Evolutionary conservation across 2,888 invertebrate genomes (phyloP), one percentile per base, ranked within the genome.

Genomic region (Elmis aenea): DNA sequence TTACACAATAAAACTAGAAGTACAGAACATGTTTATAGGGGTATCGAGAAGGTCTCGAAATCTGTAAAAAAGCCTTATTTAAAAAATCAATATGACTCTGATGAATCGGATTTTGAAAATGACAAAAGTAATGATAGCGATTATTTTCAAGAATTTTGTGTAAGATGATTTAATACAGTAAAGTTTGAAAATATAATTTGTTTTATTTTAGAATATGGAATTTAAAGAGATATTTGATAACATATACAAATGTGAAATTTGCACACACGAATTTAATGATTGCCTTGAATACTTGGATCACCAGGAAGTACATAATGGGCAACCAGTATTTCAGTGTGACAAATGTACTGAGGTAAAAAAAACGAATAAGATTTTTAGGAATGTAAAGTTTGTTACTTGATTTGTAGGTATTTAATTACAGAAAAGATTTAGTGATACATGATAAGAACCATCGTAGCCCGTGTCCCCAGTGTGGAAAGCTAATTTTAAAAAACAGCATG

Each of bases 221-320:
- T 27, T 41, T 20, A 41, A 47, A 33, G 28, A 43, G 10, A n/a
- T 48, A 8, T 12, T 25, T 12, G 34, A 37, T 37, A 40, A 38
- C 26, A 31, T 26, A 20, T 58, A 57, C 26, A 38, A 33, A 38
- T 59, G 58, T 42, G 55, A 55, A 11, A 56, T 59, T 37, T 60
- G 59, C 33, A 29, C 22, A 28, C 14, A 33, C 6, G 39, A 50
- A 33, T 55, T 56, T 24, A 42, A 50, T 16, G 49, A 38, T 21
- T 51, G 54, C 32, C 43, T 57, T 13, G 53, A 55, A 8, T 55
- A 54, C 35, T 44, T 60, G 18, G 59, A 59, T 33, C 60, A 60
- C 45, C 60, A 60, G 33, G 30, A 42, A 11, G 29, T 22, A 25
- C 59, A 60, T 26, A 45, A 57, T 44, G 60, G 58, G 3, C 15